Base-by-base conservation (phyloP, 2,888 invertebrate species). In the Euclidia mi region DNA sequence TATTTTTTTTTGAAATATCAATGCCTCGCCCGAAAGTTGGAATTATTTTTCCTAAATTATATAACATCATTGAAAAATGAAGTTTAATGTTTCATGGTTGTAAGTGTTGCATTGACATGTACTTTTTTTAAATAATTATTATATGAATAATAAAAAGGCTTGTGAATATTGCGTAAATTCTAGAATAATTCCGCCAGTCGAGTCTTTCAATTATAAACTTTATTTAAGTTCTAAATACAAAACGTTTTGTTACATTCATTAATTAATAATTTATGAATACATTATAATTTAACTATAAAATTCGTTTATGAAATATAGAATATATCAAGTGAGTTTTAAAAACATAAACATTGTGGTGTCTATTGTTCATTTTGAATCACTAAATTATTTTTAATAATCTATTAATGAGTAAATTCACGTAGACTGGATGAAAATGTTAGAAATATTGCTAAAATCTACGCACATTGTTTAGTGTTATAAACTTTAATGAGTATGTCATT, bases 161-260 rank as follows among this genome's bases (percentile, higher is more conserved):
- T 90, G 89, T 90, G 90, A 90, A 87, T 89, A 89, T 72, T 83
- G 87, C 88, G 68, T 86, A 77, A 74, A 81, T 71, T 70, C 53
- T 83, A 81, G 74, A 65, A 38, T 66, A 62, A 57, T 48, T 41
- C 65, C 46, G 57, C 59, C 38, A 40, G 58, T 59, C 48, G 37
- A 56, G 18, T 55, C 70, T 2, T 25, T 25, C 1, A 20, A 20
- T 20, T 20, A 1, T 20, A 20, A 0, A 4, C 40, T 37, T 29
- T 38, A 43, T 37, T 12, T 11, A 15, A 32, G 7, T 1, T 25
- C 7, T 25, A 1, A 25, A 25, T 7, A 25, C 20, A 25, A 25
- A 25, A 25, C 1, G 4, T 25, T 25, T 25, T 25, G 20, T 25
- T 6, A 25, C 20, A 0, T 25, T 25, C 20, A 25, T 25, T 25